Evolutionary conservation across 2,888 invertebrate genomes (phyloP).

Genomic region (Pterostichus madidus): DNA sequence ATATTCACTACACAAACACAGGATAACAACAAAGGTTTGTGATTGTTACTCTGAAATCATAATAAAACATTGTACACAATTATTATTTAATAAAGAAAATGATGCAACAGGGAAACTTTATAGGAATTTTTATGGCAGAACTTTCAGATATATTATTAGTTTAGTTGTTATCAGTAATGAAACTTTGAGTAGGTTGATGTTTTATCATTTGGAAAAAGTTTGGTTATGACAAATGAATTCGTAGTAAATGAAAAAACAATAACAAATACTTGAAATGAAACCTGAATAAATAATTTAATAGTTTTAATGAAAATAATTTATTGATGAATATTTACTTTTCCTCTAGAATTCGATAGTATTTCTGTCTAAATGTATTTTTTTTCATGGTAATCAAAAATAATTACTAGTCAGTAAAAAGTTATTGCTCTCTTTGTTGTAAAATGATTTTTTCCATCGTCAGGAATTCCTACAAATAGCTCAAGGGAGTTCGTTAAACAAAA

Average conservation of each 20-base stretch:
- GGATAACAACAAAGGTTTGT: constrained; percentile 22
- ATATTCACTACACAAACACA: constrained; percentile 1
- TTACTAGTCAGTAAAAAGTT: too few relatives aligned
- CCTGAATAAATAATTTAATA: constrained; percentile 17
- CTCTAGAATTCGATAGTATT: too few relatives aligned
- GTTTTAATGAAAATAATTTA: background rate
- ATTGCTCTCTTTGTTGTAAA: too few relatives aligned
- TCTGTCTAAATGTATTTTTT: too few relatives aligned
- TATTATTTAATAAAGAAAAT: constrained; percentile 12
- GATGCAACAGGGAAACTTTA: constrained; percentile 6
- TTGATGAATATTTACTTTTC: too few relatives aligned
- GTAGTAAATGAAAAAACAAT: constrained; percentile 36
- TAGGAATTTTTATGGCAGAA: constrained; percentile 15
- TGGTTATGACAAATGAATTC: constrained; percentile 39
- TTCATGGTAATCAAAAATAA: too few relatives aligned
- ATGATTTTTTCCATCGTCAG: too few relatives aligned
- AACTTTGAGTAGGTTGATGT: constrained; percentile 13
- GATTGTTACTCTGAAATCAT: background rate
- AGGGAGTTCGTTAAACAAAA: constrained; percentile 20
- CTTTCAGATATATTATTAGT: constrained; percentile 14
- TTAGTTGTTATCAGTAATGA: constrained; percentile 17
- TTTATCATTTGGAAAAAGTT: constrained; percentile 21
- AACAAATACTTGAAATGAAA: constrained; percentile 32
- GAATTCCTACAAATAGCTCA: background rate
- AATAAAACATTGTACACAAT: constrained; percentile 1